Evolutionary conservation across 1,140 invertebrate genomes (phyloP).

Genomic region (Cyclargus thomasi): DNA sequence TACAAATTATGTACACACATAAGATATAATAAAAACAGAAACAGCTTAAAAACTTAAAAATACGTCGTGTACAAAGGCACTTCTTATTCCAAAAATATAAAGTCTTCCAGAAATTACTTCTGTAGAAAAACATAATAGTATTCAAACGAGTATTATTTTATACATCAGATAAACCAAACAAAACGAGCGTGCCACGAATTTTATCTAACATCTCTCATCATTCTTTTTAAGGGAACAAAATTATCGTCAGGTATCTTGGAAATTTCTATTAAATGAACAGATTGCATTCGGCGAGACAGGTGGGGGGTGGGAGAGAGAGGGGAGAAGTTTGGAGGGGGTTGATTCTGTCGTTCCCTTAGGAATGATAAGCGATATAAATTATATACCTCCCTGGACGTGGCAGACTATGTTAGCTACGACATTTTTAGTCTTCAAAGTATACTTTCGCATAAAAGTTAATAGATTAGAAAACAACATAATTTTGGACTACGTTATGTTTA

Average conservation of each 20-base stretch:
- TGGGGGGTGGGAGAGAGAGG: background rate
- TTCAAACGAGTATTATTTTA: too few species aligned
- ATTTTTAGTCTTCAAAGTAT: background rate
- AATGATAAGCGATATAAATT: slow-evolving; percentile 23
- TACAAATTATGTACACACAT: too few species aligned
- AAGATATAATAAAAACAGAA: too few species aligned
- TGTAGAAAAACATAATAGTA: too few species aligned
- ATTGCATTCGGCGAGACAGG: slow-evolving; percentile 18
- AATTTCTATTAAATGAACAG: slow-evolving; percentile 24
- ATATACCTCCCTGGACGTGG: slow-evolving; percentile 15
- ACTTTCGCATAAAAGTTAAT: background rate
- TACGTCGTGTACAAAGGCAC: too few species aligned
- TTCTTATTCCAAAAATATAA: too few species aligned
- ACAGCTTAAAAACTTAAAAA: too few species aligned
- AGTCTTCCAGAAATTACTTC: too few species aligned
- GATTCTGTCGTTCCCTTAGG: slow-evolving; percentile 18
- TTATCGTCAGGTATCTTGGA: slow-evolving; percentile 21
- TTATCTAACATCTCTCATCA: background rate
- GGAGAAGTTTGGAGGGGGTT: slow-evolving; percentile 12
- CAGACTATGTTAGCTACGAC: background rate
- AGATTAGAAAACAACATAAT: background rate
- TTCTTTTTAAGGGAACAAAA: slow-evolving; percentile 14
- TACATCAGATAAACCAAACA: background rate
- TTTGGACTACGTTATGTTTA: too few species aligned
- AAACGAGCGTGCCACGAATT: background rate